Percentiles rank a stretch among this genome's conserved stretches.
Evolutionary conservation across 35 echinoderm and acorn worm species (phyloP).

Genomic region (Acanthaster planci): DNA sequence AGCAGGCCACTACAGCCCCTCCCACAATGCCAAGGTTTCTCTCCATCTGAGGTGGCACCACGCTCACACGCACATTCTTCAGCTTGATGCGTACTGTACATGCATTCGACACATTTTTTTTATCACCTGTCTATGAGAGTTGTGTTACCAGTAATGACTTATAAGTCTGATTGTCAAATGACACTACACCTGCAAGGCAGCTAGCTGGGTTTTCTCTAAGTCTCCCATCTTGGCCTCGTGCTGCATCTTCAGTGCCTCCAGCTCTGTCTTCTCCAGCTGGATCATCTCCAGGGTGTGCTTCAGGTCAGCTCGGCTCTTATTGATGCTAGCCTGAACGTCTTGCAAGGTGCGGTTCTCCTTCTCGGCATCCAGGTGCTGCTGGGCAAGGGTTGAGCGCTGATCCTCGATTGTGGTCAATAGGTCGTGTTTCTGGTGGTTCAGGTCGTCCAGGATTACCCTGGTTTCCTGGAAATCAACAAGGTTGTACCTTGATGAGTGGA

Average conservation of each 20-base stretch:
- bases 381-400: conserved; percentile 39
- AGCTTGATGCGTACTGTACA: background rate
- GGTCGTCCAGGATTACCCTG: conserved; percentile 46
- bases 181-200: conserved; percentile 68
- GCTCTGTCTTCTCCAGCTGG: conserved; percentile 96
- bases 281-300: conserved; percentile 98
- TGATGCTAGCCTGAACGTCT: conserved; percentile 40
- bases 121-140: background rate
- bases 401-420: conserved; percentile 20
- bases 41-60: too few relatives aligned
- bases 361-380: conserved; percentile 26
- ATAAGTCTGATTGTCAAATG: background rate
- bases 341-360: conserved; percentile 56
- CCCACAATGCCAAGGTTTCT: too few relatives aligned
- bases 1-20: too few relatives aligned
- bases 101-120: background rate
- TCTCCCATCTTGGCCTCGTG: conserved; percentile 80
- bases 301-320: conserved; percentile 81
- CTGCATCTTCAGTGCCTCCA: conserved; percentile 84
- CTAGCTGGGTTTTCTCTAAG: conserved; percentile 87
- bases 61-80: too few relatives aligned
- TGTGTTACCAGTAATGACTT: background rate
- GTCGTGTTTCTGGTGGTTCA: conserved; percentile 60
- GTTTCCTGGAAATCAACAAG: conserved; percentile 54
- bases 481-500: background rate